A percentile compares a stretch with the other conserved stretches of the same genome.
Evolutionary conservation across 2,888 invertebrate species (phyloP).

Genomic region (Megalurothrips usitatus): DNA sequence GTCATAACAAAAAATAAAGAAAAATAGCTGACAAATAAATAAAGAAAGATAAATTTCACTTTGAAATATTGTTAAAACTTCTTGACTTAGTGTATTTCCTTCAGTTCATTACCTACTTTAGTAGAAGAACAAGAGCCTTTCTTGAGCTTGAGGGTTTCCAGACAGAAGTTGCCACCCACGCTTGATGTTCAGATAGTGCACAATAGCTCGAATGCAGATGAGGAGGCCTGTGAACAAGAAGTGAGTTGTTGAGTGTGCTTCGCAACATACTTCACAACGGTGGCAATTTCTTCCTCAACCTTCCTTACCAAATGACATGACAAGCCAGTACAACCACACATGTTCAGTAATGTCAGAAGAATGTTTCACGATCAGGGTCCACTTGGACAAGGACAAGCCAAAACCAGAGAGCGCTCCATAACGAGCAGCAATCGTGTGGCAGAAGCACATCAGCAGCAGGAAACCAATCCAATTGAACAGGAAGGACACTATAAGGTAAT

Average conservation of each 20-base stretch:
- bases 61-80: not conserved
- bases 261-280: no score
- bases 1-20: not conserved
- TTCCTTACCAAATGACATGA: constrained; percentile 77
- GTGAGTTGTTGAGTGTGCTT: not conserved
- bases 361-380: constrained; percentile 91
- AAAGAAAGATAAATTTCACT: not conserved
- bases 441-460: constrained; percentile 85
- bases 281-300: not conserved
- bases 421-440: constrained; percentile 87
- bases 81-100: not conserved
- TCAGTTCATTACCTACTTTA: constrained; percentile 44
- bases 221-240: constrained; percentile 59
- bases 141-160: constrained; percentile 67
- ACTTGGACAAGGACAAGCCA: constrained; percentile 87
- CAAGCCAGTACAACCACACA: constrained; percentile 89
- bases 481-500: constrained; percentile 70
- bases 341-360: constrained; percentile 85
- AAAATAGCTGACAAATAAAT: not conserved
- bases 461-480: constrained; percentile 96
- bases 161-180: constrained; percentile 82
- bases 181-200: constrained; percentile 85
- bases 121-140: constrained; percentile 82
- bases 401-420: constrained; percentile 91
- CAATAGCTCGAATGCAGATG: constrained; percentile 79